These are phyloP conservation scores for Labia minor DNA, from an alignment of 2,888 invertebrate species.

Conservation along the genomic window DNA sequence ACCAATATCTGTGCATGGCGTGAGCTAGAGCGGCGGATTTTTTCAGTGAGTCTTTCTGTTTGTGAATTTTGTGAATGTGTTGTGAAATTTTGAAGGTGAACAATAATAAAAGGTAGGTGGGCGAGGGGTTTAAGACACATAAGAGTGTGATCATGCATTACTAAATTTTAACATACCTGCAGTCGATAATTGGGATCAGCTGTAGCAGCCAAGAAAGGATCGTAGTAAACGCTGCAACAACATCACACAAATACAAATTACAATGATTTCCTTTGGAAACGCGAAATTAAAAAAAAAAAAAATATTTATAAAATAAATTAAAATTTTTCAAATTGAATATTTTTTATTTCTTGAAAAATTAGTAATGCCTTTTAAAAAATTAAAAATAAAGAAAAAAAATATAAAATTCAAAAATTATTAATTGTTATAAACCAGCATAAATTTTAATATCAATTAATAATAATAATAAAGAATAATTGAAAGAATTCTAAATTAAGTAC, in stretches of 20 bases:
- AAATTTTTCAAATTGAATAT: background rate
- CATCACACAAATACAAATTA: slow-evolving; percentile 20
- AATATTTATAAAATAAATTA: background rate
- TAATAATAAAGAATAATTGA: slow-evolving; percentile 8
- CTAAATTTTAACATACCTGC: slow-evolving; percentile 55
- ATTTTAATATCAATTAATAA: background rate
- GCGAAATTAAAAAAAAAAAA: background rate
- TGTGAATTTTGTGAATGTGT: background rate
- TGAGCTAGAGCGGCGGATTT: background rate
- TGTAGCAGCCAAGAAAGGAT: slow-evolving; percentile 78
- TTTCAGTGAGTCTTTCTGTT: background rate
- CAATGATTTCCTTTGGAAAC: too few species aligned
- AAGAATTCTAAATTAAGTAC: background rate
- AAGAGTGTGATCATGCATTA: background rate
- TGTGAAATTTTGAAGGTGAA: background rate
- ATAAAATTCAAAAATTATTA: too few species aligned
- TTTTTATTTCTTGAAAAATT: background rate
- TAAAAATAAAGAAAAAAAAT: too few species aligned
- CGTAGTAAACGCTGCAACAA: slow-evolving; percentile 80
- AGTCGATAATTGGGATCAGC: slow-evolving; percentile 83
- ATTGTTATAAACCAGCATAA: background rate
- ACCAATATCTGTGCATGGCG: background rate
- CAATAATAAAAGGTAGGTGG: background rate
- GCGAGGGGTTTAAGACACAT: background rate
- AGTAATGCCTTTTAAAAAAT: too few species aligned